Percentiles rank a stretch among this genome's conserved stretches.
phyloP scores from a whole-genome alignment of 2,113 vertebrate species.

The Rynchops niger region DNA sequence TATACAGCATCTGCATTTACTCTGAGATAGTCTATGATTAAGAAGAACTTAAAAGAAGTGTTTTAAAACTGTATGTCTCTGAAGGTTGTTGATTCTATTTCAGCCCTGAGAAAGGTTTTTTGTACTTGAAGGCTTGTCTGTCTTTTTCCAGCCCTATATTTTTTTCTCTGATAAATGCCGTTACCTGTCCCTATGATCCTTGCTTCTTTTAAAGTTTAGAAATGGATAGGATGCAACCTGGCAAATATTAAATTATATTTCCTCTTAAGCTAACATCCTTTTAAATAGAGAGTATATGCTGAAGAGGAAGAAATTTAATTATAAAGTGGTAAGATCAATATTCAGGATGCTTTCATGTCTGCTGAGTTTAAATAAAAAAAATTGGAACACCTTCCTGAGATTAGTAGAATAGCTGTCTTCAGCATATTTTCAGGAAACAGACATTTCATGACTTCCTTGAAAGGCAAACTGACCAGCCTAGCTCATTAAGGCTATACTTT shows the following conservation, averaged over 20 bases:
- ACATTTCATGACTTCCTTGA: background rate
- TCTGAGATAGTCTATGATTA: background rate
- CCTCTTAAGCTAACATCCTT: background rate
- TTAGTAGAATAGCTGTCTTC: background rate
- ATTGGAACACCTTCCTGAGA: background rate
- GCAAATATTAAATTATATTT: background rate
- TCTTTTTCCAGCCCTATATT: background rate
- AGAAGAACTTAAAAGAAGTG: background rate
- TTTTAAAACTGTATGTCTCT: background rate
- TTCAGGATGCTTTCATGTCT: background rate
- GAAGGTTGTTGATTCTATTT: background rate
- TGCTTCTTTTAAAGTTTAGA: background rate
- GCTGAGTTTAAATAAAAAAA: constrained; percentile 7
- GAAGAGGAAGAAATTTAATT: constrained; percentile 6
- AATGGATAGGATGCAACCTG: background rate
- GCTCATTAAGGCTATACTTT: background rate
- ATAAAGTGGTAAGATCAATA: background rate
- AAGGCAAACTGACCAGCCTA: background rate
- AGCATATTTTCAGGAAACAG: constrained; percentile 10
- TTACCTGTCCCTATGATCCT: background rate
- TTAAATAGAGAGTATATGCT: background rate
- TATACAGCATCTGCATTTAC: background rate
- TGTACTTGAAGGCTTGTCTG: background rate
- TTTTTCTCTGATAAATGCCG: background rate
- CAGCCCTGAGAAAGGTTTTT: background rate